phyloP scores from a whole-genome alignment of 2,113 vertebrate genomes.

The Ctenodactylus gundi region DNA sequence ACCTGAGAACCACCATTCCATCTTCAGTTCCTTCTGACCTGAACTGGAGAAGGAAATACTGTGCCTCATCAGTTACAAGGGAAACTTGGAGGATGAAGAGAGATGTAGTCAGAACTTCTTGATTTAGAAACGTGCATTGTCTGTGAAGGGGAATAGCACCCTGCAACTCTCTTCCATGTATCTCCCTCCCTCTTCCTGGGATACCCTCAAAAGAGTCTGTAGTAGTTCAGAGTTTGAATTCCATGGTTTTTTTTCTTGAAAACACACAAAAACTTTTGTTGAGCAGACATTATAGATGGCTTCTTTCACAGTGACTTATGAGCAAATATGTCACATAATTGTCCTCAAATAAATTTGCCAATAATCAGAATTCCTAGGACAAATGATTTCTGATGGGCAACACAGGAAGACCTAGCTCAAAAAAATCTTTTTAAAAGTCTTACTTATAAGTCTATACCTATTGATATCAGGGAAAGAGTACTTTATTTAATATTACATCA shows the following conservation, averaged over 20 bases:
- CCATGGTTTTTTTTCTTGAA: slow-evolving; percentile 38
- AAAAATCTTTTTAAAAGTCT: too few relatives aligned
- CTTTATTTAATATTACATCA: background rate
- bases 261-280: slow-evolving; percentile 9
- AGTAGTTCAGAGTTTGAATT: background rate
- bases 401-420: background rate
- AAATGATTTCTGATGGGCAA: background rate
- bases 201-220: background rate
- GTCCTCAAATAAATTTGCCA: slow-evolving; percentile 39
- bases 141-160: background rate
- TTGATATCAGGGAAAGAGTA: background rate
- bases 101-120: background rate
- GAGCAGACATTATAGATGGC: background rate
- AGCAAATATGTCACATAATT: background rate
- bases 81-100: background rate
- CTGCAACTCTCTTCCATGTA: slow-evolving; percentile 23
- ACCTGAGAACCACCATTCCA: background rate
- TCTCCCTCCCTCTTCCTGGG: slow-evolving; percentile 28
- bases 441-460: background rate
- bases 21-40: background rate
- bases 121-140: slow-evolving; percentile 23
- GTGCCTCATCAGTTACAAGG: background rate
- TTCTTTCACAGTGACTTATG: background rate
- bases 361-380: slow-evolving; percentile 11
- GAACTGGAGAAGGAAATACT: background rate